A percentile compares a stretch with the other conserved stretches of the same genome.
phyloP scores from a whole-genome alignment of 2,113 vertebrate species.

The Phalacrocorax carbo region DNA sequence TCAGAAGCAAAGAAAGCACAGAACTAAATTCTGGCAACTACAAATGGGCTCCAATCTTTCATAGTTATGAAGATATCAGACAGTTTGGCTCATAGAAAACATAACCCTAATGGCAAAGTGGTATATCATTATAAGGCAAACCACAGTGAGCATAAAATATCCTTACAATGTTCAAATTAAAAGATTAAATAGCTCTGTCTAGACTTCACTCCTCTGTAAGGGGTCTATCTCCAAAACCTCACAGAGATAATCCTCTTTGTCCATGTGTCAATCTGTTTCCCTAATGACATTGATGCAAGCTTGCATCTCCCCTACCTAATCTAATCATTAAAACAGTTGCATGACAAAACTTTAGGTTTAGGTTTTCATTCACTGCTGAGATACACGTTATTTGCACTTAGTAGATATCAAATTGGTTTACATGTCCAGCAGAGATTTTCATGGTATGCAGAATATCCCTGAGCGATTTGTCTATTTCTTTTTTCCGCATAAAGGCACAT shows the following conservation, averaged over 20 bases:
- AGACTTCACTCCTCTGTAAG: background rate
- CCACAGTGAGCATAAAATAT: background rate
- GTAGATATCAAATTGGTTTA: background rate
- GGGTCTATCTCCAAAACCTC: background rate
- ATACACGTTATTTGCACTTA: background rate
- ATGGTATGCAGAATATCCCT: background rate
- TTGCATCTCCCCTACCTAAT: background rate
- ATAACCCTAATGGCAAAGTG: background rate
- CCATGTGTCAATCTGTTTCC: background rate
- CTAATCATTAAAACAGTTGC: background rate
- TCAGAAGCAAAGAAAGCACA: background rate
- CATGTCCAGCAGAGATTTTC: background rate
- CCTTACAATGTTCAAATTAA: background rate
- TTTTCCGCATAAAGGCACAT: background rate
- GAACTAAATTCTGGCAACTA: background rate
- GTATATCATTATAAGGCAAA: background rate
- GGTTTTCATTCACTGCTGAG: background rate
- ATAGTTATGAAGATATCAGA: background rate
- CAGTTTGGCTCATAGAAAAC: background rate
- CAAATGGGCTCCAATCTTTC: background rate
- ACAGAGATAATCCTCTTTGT: background rate
- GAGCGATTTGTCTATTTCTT: background rate
- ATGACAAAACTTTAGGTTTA: background rate
- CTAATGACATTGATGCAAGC: background rate
- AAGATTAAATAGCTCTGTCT: constrained; percentile 1